Evolutionary conservation across 2,113 vertebrate species (phyloP).

Genomic region (Pholis gunnellus): DNA sequence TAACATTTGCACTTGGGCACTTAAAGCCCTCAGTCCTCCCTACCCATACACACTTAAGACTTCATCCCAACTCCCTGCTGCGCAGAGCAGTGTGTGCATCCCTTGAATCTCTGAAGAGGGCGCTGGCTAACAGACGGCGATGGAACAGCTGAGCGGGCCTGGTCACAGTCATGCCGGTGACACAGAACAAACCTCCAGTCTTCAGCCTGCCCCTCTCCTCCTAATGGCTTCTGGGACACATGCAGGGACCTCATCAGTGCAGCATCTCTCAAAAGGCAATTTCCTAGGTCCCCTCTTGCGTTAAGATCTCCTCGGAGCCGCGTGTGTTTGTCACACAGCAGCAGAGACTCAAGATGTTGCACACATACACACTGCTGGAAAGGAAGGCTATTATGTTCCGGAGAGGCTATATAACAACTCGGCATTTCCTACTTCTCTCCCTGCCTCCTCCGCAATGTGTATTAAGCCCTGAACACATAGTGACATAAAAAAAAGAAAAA

Average conservation of each 20-base stretch:
- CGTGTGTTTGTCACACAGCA: slow-evolving; percentile 62
- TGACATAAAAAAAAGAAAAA: slow-evolving; percentile 53
- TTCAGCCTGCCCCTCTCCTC: slow-evolving; percentile 32
- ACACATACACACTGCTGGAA: slow-evolving; percentile 45
- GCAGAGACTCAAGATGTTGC: slow-evolving; percentile 49
- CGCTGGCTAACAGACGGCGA: slow-evolving; percentile 49
- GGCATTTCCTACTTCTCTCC: background rate
- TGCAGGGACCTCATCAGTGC: slow-evolving; percentile 71
- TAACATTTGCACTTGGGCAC: background rate
- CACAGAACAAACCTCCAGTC: slow-evolving; percentile 51
- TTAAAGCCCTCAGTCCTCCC: background rate
- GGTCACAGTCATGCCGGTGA: slow-evolving; percentile 46
- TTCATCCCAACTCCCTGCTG: slow-evolving; percentile 20
- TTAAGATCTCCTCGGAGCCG: slow-evolving; percentile 63
- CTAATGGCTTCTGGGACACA: slow-evolving; percentile 72
- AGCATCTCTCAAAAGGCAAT: slow-evolving; percentile 75
- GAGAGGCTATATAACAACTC: slow-evolving; percentile 42
- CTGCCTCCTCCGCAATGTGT: slow-evolving; percentile 29
- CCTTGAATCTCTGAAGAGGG: slow-evolving; percentile 39
- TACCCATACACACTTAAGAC: background rate
- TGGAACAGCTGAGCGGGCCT: slow-evolving; percentile 44
- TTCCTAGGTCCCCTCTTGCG: slow-evolving; percentile 65
- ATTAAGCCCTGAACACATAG: slow-evolving; percentile 40
- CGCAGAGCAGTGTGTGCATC: background rate
- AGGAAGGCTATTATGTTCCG: slow-evolving; percentile 51